A percentile compares a stretch with the other conserved stretches of the same genome.
Conservation (phyloP, 2,797 vertebrate species). For the Graptemys geographica region DNA sequence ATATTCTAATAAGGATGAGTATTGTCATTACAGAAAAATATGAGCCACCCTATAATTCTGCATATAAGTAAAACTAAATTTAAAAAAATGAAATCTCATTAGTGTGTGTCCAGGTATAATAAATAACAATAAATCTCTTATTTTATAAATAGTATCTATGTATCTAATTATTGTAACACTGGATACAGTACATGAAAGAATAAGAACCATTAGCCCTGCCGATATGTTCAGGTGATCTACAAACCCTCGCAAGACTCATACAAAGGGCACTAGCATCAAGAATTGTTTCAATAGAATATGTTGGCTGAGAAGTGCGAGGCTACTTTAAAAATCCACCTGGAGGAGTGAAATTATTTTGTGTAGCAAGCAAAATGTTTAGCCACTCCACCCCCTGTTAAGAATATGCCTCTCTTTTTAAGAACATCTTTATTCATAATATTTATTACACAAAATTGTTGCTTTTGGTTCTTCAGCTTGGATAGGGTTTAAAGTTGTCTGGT, state of each 20-base stretch:
- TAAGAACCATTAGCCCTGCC: neutral
- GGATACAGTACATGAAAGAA: neutral
- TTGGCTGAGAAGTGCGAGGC: neutral
- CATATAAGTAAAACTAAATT: neutral
- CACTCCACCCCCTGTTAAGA: neutral
- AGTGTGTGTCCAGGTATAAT: neutral
- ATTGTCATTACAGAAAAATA: neutral
- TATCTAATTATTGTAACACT: neutral
- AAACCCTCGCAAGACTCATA: neutral
- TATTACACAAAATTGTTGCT: neutral
- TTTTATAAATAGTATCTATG: neutral
- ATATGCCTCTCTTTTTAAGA: neutral
- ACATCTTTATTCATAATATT: neutral
- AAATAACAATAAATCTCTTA: too few relatives aligned
- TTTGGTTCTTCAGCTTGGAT: neutral
- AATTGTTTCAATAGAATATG: neutral
- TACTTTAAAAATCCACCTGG: neutral
- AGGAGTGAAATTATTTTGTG: neutral
- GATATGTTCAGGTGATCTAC: neutral
- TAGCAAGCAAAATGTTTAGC: neutral
- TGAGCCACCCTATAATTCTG: neutral
- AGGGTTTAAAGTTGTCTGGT: neutral
- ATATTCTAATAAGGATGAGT: conserved; percentile 1
- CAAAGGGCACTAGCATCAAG: neutral
- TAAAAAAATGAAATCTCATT: neutral